Percentiles rank a stretch among this genome's conserved stretches.
phyloP scores from a whole-genome alignment of 2,888 invertebrate genomes.

The Agonopterix arenella region DNA sequence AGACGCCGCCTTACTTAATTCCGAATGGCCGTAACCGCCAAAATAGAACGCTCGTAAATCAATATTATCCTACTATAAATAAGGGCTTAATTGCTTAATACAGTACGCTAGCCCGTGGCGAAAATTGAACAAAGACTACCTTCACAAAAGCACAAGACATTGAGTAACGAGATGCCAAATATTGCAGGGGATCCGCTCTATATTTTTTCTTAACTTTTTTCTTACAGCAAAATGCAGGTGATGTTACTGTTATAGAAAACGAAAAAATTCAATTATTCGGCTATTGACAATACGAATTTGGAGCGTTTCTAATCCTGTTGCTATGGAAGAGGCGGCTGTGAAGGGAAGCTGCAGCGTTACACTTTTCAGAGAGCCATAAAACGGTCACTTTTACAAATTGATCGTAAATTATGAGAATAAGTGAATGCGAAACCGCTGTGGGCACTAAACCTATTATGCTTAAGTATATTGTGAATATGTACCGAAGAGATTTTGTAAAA shows the following conservation, averaged over 20 bases:
- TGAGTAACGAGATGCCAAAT: slow-evolving; percentile 67
- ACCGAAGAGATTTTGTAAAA: slow-evolving; percentile 1
- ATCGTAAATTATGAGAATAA: slow-evolving; percentile 50
- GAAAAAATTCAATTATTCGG: slow-evolving; percentile 64
- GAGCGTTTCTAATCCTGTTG: slow-evolving; percentile 53
- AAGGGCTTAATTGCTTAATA: slow-evolving; percentile 57
- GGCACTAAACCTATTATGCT: slow-evolving; percentile 6
- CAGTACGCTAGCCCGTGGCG: slow-evolving; percentile 31
- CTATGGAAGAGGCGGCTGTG: slow-evolving; percentile 21
- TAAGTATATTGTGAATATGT: slow-evolving; percentile 2
- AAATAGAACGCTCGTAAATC: slow-evolving; percentile 43
- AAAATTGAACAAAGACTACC: slow-evolving; percentile 43
- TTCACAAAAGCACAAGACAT: slow-evolving; percentile 58
- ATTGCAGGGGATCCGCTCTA: slow-evolving; percentile 45
- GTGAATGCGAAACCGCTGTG: slow-evolving; percentile 23
- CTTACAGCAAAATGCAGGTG: slow-evolving; percentile 54
- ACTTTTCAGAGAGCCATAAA: slow-evolving; percentile 35
- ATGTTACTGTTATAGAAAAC: slow-evolving; percentile 57
- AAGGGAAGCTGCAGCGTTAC: not conserved
- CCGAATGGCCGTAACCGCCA: slow-evolving; percentile 41
- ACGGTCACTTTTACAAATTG: slow-evolving; percentile 63
- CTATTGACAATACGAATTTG: slow-evolving; percentile 53
- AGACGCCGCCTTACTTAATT: slow-evolving; percentile 28
- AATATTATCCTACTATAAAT: slow-evolving; percentile 50
- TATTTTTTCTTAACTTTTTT: slow-evolving; percentile 31